Conservation (phyloP, 2,888 invertebrate species). For the Meganola albula region DNA sequence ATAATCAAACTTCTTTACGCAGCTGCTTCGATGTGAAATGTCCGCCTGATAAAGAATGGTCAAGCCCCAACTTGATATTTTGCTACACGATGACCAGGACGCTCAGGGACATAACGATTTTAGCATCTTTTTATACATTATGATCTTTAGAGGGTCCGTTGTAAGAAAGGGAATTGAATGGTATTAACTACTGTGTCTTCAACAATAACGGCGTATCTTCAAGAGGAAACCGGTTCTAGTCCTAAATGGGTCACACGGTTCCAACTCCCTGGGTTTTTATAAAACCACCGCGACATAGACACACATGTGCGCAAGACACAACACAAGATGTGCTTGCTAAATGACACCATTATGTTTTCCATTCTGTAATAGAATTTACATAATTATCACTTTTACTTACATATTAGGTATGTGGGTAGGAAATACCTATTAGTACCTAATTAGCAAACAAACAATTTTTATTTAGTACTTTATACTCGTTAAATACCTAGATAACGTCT, state of each 20-base stretch:
- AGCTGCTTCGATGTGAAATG: slow-evolving; percentile 48
- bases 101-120: slow-evolving; percentile 57
- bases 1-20: slow-evolving; percentile 46
- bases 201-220: slow-evolving; percentile 69
- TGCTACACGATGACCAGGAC: slow-evolving; percentile 56
- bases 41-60: slow-evolving; percentile 62
- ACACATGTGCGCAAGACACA: slow-evolving; percentile 24
- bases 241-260: slow-evolving; percentile 77
- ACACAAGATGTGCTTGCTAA: slow-evolving; percentile 13
- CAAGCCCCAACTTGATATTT: slow-evolving; percentile 62
- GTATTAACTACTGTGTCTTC: slow-evolving; percentile 67
- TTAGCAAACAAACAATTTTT: not conserved
- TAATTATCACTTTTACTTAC: not conserved
- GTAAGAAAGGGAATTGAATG: slow-evolving; percentile 66
- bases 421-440: not conserved
- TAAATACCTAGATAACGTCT: slow-evolving; percentile 39
- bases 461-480: slow-evolving; percentile 29
- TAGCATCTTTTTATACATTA: slow-evolving; percentile 70
- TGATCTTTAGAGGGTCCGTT: slow-evolving; percentile 64
- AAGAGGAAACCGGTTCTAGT: slow-evolving; percentile 73
- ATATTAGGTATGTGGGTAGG: not conserved
- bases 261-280: slow-evolving; percentile 64
- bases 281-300: slow-evolving; percentile 46
- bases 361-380: not conserved
- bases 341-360: slow-evolving; percentile 15